Base-by-base conservation (phyloP, 2,113 vertebrate species). In the Cranoglanis bouderius region DNA sequence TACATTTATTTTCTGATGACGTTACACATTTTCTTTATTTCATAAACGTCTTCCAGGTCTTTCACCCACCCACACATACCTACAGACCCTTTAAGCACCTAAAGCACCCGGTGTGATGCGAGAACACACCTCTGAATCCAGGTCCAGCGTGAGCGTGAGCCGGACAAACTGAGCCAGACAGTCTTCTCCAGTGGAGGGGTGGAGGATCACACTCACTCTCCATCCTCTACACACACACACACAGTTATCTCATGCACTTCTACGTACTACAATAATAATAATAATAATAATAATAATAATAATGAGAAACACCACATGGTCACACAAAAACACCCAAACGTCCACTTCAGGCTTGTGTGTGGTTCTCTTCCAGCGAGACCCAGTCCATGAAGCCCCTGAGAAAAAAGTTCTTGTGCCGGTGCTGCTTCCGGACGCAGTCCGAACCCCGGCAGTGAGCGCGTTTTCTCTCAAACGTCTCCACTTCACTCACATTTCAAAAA, bases 131-230 rank as follows among this genome's bases (percentile, higher is more conserved):
- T 97, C 94, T 29, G 94, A 94, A 2, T 97, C 96, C 0, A 99
- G 95, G 8, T 94, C 96, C 90, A 99, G 94, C 78, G 96, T 94
- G 90, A 99, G 95, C 0, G 97, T 97, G 88, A 98, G 97, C 26
- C 97, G 92, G 43, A 99, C 98, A 19, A 97, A 99, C 94, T 99
- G 98, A 0, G 97, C 97, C 32, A 97, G 96, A 0, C 96, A 96
- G 93, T 99, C 97, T 90, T 99, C 95, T 0, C 95, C 98, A 7
- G 98, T 99, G 87, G 98, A 98, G 0, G 98, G 98, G 91, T 98
- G 93, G 84, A 99, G 93, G 6, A 97, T 97, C 91, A 99, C 96
- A 63, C 92, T 96, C 87, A 99, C 95, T 88, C 96, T 96, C 97
- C 97, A 96, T 84, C 93, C 92, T 90, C 98, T 98, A 72, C 16